Evolutionary conservation across 53 echinoderm and acorn worm genomes (phyloP).

Genomic region (Pentamera pediparva): DNA sequence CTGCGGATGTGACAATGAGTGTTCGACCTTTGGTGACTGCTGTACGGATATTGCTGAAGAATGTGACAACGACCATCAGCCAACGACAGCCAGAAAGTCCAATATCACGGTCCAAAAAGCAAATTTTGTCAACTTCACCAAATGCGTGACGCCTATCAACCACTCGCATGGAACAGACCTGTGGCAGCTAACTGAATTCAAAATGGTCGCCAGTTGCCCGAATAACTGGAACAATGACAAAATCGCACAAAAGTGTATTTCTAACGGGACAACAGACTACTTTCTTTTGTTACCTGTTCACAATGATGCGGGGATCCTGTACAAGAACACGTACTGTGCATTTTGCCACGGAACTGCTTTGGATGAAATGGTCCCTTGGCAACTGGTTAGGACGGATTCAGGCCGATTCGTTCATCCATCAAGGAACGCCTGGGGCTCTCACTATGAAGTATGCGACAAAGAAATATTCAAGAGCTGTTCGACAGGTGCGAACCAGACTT

Average conservation of each 20-base stretch:
- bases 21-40: conserved; percentile 3
- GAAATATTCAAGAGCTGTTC: neutral
- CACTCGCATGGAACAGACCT: neutral
- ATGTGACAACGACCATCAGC: neutral
- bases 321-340: conserved; percentile 21
- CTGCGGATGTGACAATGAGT: conserved; percentile 11
- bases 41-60: neutral
- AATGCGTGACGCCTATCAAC: neutral
- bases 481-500: neutral
- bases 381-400: neutral
- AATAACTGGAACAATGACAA: neutral
- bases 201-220: conserved; percentile 16
- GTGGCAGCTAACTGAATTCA: neutral
- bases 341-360: neutral
- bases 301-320: neutral
- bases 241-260: neutral
- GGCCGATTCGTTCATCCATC: neutral
- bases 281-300: conserved; percentile 8
- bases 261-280: neutral
- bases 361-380: neutral
- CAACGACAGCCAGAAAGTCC: neutral
- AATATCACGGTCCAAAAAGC: neutral
- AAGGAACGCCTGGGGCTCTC: conserved; percentile 13
- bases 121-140: neutral
- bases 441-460: neutral